A percentile compares a stretch with the other conserved stretches of the same genome.
phyloP scores from a whole-genome alignment of 1,140 invertebrate species.

The Trichomalopsis sarcophagae region DNA sequence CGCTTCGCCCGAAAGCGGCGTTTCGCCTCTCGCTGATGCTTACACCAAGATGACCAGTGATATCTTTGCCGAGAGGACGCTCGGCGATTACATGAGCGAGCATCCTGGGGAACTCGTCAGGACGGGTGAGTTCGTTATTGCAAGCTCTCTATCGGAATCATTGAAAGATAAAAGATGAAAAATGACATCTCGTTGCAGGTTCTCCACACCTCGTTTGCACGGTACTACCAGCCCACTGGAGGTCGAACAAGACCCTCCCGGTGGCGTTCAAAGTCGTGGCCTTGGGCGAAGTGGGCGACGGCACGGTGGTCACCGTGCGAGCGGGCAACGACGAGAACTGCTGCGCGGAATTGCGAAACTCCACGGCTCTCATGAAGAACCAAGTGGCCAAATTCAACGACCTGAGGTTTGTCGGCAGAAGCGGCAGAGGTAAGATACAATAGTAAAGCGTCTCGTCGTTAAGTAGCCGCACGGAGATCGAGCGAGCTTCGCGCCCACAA shows the following conservation, averaged over 20 bases:
- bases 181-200: slow-evolving; percentile 57
- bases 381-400: slow-evolving; percentile 99
- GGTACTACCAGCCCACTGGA: slow-evolving; percentile 94
- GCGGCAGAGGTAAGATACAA: slow-evolving; percentile 91
- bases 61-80: slow-evolving; percentile 87
- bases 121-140: slow-evolving; percentile 79
- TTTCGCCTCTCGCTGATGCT: slow-evolving; percentile 83
- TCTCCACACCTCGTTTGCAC: slow-evolving; percentile 95
- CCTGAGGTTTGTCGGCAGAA: slow-evolving; percentile 96
- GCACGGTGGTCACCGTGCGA: slow-evolving; percentile 94
- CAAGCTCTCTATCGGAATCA: too few species aligned
- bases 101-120: slow-evolving; percentile 94
- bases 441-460: neutral
- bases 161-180: neutral
- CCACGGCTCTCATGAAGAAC: slow-evolving; percentile 96
- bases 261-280: slow-evolving; percentile 95
- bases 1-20: slow-evolving; percentile 73
- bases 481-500: neutral
- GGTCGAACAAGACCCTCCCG: slow-evolving; percentile 97
- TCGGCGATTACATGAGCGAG: slow-evolving; percentile 93
- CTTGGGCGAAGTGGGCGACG: slow-evolving; percentile 93
- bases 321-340: slow-evolving; percentile 99
- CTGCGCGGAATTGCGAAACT: slow-evolving; percentile 95
- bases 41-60: slow-evolving; percentile 93
- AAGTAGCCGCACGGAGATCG: neutral